Conservation (phyloP, 1,140 invertebrate species). For the Gonatopus flavifemur region DNA sequence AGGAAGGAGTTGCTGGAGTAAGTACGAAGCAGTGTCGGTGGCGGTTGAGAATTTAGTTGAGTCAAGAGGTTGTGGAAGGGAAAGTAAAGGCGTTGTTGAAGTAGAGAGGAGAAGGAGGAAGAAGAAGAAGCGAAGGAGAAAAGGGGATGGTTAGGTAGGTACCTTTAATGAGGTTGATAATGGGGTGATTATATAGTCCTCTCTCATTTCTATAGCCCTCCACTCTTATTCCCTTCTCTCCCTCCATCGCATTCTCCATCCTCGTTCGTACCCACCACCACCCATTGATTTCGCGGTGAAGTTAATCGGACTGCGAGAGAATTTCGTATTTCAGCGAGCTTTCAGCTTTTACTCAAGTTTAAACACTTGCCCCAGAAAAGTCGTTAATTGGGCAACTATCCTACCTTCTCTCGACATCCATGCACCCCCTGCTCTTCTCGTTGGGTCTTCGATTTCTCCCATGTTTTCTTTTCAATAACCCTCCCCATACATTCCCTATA, state of each 20-base stretch:
- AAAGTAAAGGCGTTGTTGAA: constrained; percentile 11
- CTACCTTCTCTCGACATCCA: not conserved
- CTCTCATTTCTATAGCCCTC: constrained; percentile 13
- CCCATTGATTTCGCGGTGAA: constrained; percentile 33
- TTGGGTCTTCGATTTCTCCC: too few species aligned
- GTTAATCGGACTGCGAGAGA: constrained; percentile 28
- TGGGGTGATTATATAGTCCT: constrained; percentile 33
- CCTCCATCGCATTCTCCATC: not conserved
- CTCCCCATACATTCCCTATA: not conserved
- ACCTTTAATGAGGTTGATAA: constrained; percentile 43
- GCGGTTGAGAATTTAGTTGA: constrained; percentile 21
- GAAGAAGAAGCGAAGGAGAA: not conserved
- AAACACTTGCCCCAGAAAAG: constrained; percentile 28
- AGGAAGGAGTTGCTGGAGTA: constrained; percentile 11
- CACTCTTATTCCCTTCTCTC: constrained; percentile 1
- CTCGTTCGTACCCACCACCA: constrained; percentile 5
- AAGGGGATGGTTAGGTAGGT: constrained; percentile 12
- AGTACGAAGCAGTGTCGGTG: constrained; percentile 8
- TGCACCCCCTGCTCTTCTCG: too few species aligned
- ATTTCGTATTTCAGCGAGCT: constrained; percentile 30
- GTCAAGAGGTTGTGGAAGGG: constrained; percentile 10
- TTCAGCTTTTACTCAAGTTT: constrained; percentile 22
- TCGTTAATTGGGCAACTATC: constrained; percentile 26
- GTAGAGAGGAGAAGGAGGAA: not conserved
- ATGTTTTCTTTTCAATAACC: too few species aligned